Evolutionary conservation across 1,140 invertebrate species (phyloP), one percentile per base, ranked within the genome.

Genomic region (Lethrus apterus): DNA sequence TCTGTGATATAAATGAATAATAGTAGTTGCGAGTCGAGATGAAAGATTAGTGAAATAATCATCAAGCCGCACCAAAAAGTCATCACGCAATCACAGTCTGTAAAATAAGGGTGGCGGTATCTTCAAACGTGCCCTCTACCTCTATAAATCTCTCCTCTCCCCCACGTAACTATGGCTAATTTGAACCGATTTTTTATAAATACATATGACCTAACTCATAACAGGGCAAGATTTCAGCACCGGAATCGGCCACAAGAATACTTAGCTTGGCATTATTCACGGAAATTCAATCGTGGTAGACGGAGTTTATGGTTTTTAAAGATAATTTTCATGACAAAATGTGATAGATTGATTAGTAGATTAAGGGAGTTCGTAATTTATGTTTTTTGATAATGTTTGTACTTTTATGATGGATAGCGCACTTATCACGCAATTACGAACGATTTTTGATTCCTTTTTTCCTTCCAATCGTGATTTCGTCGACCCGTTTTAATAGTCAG

Each of bases 261-360:
- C n/a, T n/a, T n/a, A n/a, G n/a, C n/a, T n/a, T 18, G 17, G 34
- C 9, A 17, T 24, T 5, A 33, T 21, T 44, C 30, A 30, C 43
- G 14, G 43, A 13, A 23, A 29, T 44, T 17, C 19, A 10, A 44
- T 17, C 31, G 31, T 20, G 31, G 17, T 46, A 21, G 44, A 10
- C 17, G 46, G 46, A 50, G 32, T 46, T 51, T 54, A 51, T 52
- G 55, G 48, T 54, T 48, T 54, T 52, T 54, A 36, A 50, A 45
- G 50, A 44, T 52, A 58, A 58, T 58, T 58, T 58, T 58, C 56
- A 58, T 58, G 56, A 58, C 56, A 58, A 58, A 58, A 52, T 53
- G 56, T 58, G 56, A 58, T 58, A 55, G 56, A 58, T 58, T 58
- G 56, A 58, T 58, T 55, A 58, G 51, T 45, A 55, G 50, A 58